Evolutionary conservation across 2,888 invertebrate genomes (phyloP).

Genomic region (Drosophila histrio): DNA sequence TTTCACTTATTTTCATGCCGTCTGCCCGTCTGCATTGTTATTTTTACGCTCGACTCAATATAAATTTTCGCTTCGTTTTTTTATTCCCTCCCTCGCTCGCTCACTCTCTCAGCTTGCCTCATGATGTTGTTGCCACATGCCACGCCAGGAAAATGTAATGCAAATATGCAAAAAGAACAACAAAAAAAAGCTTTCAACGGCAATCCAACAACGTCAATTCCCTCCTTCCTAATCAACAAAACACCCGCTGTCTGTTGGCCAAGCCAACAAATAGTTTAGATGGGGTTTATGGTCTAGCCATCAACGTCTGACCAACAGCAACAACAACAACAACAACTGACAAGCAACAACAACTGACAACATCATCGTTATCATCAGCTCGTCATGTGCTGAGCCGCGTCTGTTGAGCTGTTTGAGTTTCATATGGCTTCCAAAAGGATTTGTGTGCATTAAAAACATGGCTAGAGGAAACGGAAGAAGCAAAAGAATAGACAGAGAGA

Average conservation of each 20-base stretch:
- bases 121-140: conserved; percentile 62
- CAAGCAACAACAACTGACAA: conserved; percentile 40
- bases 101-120: background rate
- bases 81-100: background rate
- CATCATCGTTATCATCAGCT: conserved; percentile 74
- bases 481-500: background rate
- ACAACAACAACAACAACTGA: conserved; percentile 16
- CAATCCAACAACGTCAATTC: conserved; percentile 12
- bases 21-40: conserved; percentile 74
- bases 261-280: conserved; percentile 62
- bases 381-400: conserved; percentile 47
- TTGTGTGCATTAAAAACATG: conserved; percentile 51
- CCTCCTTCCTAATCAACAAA: conserved; percentile 40
- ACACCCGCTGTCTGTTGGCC: conserved; percentile 17
- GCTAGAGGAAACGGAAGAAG: background rate
- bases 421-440: conserved; percentile 76
- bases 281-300: conserved; percentile 47
- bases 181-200: conserved; percentile 43
- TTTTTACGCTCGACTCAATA: conserved; percentile 79
- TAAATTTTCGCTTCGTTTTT: conserved; percentile 61
- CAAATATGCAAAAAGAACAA: conserved; percentile 72
- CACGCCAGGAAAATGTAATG: conserved; percentile 72
- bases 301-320: conserved; percentile 32
- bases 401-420: conserved; percentile 61
- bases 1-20: conserved; percentile 79